Evolutionary conservation across 2,797 vertebrate genomes (phyloP).

Genomic region (Ateles fusciceps): DNA sequence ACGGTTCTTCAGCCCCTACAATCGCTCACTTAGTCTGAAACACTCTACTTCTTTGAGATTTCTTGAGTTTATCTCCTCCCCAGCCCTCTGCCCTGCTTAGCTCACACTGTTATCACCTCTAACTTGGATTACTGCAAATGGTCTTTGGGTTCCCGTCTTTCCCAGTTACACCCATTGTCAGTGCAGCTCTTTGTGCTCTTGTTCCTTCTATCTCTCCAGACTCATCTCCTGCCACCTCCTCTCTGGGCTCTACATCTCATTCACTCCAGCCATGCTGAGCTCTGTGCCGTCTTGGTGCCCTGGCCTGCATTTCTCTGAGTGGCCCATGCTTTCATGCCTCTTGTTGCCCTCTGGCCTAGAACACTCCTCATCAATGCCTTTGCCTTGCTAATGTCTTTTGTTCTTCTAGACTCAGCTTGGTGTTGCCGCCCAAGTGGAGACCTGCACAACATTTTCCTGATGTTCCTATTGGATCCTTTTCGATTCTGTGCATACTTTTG

Average conservation of each 20-base stretch:
- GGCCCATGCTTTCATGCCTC: not conserved
- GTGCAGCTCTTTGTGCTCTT: not conserved
- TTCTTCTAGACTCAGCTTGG: not conserved
- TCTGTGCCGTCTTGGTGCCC: too few species aligned
- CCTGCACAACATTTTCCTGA: not conserved
- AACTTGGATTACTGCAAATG: not conserved
- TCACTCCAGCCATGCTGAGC: too few species aligned
- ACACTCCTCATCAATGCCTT: not conserved
- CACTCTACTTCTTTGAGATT: not conserved
- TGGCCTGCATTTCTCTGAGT: not conserved
- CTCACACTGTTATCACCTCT: not conserved
- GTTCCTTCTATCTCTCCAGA: not conserved
- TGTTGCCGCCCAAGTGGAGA: not conserved
- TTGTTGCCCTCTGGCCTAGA: not conserved
- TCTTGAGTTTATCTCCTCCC: not conserved
- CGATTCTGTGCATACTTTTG: not conserved
- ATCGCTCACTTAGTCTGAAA: not conserved
- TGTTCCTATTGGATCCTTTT: not conserved
- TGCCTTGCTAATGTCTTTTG: not conserved
- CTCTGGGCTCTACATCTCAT: not conserved
- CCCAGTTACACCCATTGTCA: not conserved
- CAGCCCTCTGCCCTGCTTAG: not conserved
- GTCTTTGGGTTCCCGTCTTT: not conserved
- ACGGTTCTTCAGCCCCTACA: not conserved
- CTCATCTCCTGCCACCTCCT: not conserved